These are phyloP conservation scores for Xanthia icteritia DNA, from an alignment of 2,888 invertebrate genomes.

Conservation along the genomic window DNA sequence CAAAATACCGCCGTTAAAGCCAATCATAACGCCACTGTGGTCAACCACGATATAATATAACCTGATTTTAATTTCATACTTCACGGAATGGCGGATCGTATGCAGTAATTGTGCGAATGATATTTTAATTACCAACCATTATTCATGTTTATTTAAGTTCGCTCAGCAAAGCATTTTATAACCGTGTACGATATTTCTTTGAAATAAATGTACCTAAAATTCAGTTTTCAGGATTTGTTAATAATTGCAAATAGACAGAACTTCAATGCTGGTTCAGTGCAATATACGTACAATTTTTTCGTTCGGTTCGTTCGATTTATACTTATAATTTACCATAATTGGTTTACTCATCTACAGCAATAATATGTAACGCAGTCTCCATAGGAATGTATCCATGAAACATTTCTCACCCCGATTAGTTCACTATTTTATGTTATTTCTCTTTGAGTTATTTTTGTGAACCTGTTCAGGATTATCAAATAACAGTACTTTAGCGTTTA, in stretches of 20 bases:
- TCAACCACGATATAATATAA: constrained; percentile 30
- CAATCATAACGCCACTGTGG: constrained; percentile 17
- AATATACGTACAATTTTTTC: background rate
- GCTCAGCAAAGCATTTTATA: background rate
- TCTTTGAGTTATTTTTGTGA: too few relatives aligned
- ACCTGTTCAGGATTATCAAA: background rate
- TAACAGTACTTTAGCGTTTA: background rate
- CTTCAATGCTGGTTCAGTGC: background rate
- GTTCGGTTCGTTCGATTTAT: background rate
- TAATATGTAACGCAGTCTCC: too few relatives aligned
- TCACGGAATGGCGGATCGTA: constrained; percentile 9
- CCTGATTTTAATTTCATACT: constrained; percentile 36
- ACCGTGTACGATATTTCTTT: background rate
- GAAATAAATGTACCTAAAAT: background rate
- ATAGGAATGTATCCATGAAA: too few relatives aligned
- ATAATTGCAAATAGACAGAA: constrained; percentile 8
- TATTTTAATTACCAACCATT: constrained; percentile 32
- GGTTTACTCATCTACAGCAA: too few relatives aligned
- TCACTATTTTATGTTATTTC: too few relatives aligned
- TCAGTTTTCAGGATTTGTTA: background rate
- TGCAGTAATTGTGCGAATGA: constrained; percentile 22
- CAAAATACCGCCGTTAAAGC: constrained; percentile 3
- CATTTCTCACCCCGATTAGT: background rate
- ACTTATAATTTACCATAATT: background rate
- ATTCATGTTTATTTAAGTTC: constrained; percentile 23